Base-by-base conservation (phyloP, 2,888 invertebrate species). In the Pterostichus madidus region DNA sequence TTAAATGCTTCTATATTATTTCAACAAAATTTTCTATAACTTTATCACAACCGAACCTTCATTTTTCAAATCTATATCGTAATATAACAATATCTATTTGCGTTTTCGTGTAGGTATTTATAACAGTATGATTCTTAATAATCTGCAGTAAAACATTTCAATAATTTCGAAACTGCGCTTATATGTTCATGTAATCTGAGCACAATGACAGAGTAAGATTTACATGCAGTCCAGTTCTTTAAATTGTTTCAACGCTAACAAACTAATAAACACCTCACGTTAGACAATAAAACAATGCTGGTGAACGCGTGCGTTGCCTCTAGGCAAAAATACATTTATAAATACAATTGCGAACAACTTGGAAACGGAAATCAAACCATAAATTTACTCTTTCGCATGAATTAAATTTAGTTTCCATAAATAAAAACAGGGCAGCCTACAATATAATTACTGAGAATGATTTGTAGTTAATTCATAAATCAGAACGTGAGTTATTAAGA, bases 251-350 rank as follows among this genome's bases (percentile, higher is more conserved):
- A 80, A 53, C 32, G 80, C 56, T 80, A 80, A 68, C 80, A 71
- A 80, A 80, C 80, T 80, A 68, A 80, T 71, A 71, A 80, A 80
- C 71, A 80, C 80, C 56, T 71, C 73, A 73, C 46, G 73, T n/a
- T 73, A 73, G 71, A 80, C 80, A 80, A 80, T 80, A 73, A 39
- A 71, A 80, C 49, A 71, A 71, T 71, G 68, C 44, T 24, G 32
- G 64, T 68, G 31, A 68, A 53, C 68, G 32, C 68, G 52, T 31
- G 68, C 80, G 80, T 68, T 52, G 64, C 44, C 68, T 44, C 15
- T 1, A 44, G 68, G 68, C 44, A 7, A 11, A 71, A 56, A 71
- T 17, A 71, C 44, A 71, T 71, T 71, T 71, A 71, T 71, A 71
- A 71, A 71, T 44, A 44, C 64, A 71, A 71, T 71, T 71, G 68